Evolutionary conservation across 2,113 vertebrate genomes (phyloP).

Genomic region (Rattus rattus): DNA sequence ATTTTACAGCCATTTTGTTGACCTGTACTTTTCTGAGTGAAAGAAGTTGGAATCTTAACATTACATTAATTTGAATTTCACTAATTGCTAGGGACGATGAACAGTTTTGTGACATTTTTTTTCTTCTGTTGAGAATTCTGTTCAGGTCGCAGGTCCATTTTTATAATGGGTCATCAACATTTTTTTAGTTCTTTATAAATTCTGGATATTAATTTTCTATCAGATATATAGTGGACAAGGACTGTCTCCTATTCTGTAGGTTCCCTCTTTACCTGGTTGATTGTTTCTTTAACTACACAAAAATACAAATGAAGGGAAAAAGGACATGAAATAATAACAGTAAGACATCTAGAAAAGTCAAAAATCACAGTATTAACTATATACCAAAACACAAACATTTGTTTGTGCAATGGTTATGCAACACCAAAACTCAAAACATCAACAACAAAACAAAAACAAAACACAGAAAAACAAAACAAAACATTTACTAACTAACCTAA

Average conservation of each 20-base stretch:
- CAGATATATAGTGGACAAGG: not conserved
- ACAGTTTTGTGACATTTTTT: not conserved
- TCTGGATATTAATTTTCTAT: not conserved
- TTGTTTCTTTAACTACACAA: not conserved
- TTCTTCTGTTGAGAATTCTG: no score
- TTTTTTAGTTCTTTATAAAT: not conserved
- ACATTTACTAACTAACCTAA: no score
- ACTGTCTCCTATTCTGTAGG: not conserved
- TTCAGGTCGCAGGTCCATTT: not conserved
- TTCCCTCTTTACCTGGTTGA: not conserved
- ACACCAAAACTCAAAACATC: not conserved
- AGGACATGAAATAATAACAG: not conserved
- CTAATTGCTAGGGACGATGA: not conserved
- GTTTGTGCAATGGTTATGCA: no score
- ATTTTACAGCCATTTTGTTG: not conserved
- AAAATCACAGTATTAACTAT: not conserved
- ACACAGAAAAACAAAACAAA: no score
- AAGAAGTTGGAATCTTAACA: not conserved
- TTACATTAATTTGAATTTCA: not conserved
- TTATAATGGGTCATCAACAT: not conserved
- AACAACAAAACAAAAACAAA: not conserved
- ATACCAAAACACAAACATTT: not conserved
- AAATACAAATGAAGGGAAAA: not conserved
- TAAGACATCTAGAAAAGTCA: not conserved
- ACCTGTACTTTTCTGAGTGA: not conserved